Evolutionary conservation across 2,113 vertebrate species (phyloP), one percentile per base, ranked within the genome.

Genomic region (Emydura subglobosa): DNA sequence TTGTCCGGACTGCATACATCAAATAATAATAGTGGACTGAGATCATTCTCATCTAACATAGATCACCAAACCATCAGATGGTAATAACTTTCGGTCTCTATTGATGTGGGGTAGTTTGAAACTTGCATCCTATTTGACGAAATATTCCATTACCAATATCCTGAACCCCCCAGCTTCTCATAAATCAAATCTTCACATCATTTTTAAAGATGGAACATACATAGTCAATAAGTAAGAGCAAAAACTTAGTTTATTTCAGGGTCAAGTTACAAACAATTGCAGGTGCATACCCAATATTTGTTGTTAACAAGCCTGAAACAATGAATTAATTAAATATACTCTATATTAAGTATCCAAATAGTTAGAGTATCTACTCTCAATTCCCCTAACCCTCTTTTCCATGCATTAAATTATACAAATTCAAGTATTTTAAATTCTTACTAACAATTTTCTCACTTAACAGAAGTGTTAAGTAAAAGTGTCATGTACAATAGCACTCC

Each of bases 381-480:
- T 50, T 49, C 83, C 81, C 65, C 93, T 51, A 92, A 82, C 54
- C 50, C 76, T 57, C 81, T 89, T 57, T n/a, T 10, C 87, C 34
- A 3, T 31, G 79, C 84, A n/a, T 79, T 88, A 79, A 25, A 44
- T 34, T 95, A 84, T 91, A 93, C n/a, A 39, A 39, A 72, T 89
- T 91, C 84, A 82, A 82, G 78, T 47, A 24, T 85, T 86, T 68
- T 47, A 13, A 44, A 44, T 78, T 76, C 10, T 78, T 78, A 78
- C 7, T 78, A 72, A 39, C 17, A 39, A 22, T 72, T 16, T 27
- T 78, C 25, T 47, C 83, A 76, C 57, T 78, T 57, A 54, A 83
- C 61, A 84, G 79, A 89, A 53, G 34, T 10, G 79, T 31, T 83
- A 91, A 95, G 91, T 51, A 59, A 55, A 95, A 81, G 42, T 85